Evolutionary conservation across 2,888 invertebrate genomes (phyloP).

Genomic region (Chloroclystis v-ata): DNA sequence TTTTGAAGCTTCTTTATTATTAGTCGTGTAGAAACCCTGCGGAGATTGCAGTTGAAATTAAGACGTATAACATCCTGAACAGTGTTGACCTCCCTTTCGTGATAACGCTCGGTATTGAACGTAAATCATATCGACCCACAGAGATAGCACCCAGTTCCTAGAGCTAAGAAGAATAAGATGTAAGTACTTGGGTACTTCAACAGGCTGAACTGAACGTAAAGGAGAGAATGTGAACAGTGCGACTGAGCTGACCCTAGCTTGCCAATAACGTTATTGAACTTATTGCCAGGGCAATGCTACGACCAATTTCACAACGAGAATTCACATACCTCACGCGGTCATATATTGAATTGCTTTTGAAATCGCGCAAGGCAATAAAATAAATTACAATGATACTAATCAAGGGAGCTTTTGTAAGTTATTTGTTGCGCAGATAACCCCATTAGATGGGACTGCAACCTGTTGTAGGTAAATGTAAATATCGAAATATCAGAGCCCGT

Average conservation of each 20-base stretch:
- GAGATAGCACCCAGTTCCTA: slow-evolving; percentile 30
- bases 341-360: slow-evolving; percentile 27
- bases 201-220: slow-evolving; percentile 6
- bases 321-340: slow-evolving; percentile 26
- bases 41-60: slow-evolving; percentile 47
- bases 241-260: slow-evolving; percentile 15
- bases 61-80: slow-evolving; percentile 60
- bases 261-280: slow-evolving; percentile 26
- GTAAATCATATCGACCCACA: slow-evolving; percentile 51
- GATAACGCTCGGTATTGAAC: slow-evolving; percentile 44
- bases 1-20: slow-evolving; percentile 10
- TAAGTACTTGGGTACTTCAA: slow-evolving; percentile 1
- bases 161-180: slow-evolving; percentile 17
- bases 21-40: slow-evolving; percentile 26
- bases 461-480: slow-evolving; percentile 58
- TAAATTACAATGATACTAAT: slow-evolving; percentile 40
- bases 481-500: slow-evolving; percentile 62
- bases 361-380: slow-evolving; percentile 37
- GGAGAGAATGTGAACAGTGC: slow-evolving; percentile 13
- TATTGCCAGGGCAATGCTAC: slow-evolving; percentile 19
- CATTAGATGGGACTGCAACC: slow-evolving; percentile 62
- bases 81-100: slow-evolving; percentile 48
- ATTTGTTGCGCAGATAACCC: slow-evolving; percentile 51
- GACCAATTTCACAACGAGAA: slow-evolving; percentile 25
- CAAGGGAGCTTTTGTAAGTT: slow-evolving; percentile 39